phyloP scores from a whole-genome alignment of 2,113 vertebrate genomes.

The Engystomops pustulosus region DNA sequence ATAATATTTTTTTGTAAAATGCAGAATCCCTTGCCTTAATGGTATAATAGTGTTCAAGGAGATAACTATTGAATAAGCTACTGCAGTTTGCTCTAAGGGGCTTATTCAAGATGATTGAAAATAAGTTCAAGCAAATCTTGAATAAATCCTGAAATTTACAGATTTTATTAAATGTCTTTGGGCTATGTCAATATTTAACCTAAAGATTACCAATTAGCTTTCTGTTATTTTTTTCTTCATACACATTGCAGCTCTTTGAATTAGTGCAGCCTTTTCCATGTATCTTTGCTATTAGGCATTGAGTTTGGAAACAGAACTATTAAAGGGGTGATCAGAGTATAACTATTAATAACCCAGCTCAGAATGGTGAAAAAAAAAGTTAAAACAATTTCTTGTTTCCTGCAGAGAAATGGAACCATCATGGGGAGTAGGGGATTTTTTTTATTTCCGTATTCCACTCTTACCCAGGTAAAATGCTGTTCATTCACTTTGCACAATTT shows the following conservation, averaged over 20 bases:
- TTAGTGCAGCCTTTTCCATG: background rate
- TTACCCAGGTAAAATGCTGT: no score
- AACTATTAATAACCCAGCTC: no score
- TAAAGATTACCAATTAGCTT: slow-evolving; percentile 11
- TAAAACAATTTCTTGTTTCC: no score
- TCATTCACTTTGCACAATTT: no score
- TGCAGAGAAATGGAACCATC: no score
- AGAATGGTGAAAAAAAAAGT: no score
- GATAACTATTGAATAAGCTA: slow-evolving; percentile 33
- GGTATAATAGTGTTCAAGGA: slow-evolving; percentile 32
- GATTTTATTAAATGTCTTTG: slow-evolving; percentile 25
- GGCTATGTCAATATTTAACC: background rate
- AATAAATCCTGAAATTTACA: slow-evolving; percentile 6
- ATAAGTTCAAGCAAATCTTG: slow-evolving; percentile 22
- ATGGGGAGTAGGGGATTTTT: no score
- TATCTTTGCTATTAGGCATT: background rate
- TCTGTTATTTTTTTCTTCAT: background rate
- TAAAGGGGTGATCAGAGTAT: no score
- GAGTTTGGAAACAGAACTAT: background rate
- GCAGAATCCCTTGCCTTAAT: slow-evolving; percentile 38
- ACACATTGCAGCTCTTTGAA: background rate
- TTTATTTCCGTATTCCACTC: no score
- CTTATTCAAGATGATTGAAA: slow-evolving; percentile 34
- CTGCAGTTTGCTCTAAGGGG: slow-evolving; percentile 10
- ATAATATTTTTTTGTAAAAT: slow-evolving; percentile 1